Evolutionary conservation across 2,797 vertebrate species (phyloP).

Genomic region (Paguma larvata): DNA sequence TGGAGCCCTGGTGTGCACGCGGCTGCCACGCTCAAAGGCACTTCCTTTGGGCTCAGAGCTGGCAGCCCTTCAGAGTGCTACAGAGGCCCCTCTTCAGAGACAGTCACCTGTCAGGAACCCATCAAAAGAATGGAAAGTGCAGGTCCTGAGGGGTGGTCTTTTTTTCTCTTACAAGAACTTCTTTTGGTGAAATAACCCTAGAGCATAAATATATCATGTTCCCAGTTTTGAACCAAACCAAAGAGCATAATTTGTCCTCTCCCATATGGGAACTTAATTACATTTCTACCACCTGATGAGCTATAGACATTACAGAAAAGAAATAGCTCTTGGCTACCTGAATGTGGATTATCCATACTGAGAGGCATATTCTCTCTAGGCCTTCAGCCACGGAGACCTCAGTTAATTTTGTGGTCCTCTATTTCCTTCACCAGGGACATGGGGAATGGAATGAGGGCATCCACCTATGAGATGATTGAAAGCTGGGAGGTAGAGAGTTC

Average conservation of each 20-base stretch:
- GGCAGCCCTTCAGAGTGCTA: slow-evolving; percentile 23
- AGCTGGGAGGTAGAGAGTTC: background rate
- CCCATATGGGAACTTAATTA: background rate
- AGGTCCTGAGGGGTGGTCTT: background rate
- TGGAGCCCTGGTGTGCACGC: background rate
- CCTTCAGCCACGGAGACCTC: background rate
- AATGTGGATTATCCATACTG: background rate
- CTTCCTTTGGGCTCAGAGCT: background rate
- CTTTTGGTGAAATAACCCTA: background rate
- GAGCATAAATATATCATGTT: slow-evolving; percentile 8
- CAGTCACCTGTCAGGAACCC: background rate
- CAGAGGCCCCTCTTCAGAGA: slow-evolving; percentile 23
- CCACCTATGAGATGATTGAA: background rate
- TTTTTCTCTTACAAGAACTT: slow-evolving; percentile 29
- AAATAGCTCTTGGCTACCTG: background rate
- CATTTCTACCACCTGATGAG: background rate
- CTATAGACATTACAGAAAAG: background rate
- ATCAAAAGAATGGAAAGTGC: slow-evolving; percentile 41
- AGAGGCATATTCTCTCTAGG: background rate
- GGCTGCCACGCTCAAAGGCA: background rate
- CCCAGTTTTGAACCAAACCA: slow-evolving; percentile 11
- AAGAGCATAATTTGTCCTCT: background rate
- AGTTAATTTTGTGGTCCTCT: background rate
- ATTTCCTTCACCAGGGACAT: background rate
- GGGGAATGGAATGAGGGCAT: background rate